A percentile compares a stretch with the other conserved stretches of the same genome.
Evolutionary conservation across 53 echinoderm and acorn worm species (phyloP).

Genomic region (Arbacia lixula): DNA sequence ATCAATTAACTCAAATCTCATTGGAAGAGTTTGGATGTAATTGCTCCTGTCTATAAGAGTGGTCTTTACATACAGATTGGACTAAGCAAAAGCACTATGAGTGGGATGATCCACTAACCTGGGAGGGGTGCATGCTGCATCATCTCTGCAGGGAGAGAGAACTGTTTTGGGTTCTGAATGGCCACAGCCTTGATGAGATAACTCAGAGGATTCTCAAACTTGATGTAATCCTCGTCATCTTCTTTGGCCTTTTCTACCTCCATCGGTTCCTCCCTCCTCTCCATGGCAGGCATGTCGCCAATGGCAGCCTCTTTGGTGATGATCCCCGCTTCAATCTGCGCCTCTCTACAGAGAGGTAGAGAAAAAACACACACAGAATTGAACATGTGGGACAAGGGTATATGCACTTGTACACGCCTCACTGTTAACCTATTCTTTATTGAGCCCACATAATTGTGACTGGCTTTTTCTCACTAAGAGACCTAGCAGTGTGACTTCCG

Average conservation of each 20-base stretch:
- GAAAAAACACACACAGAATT: neutral
- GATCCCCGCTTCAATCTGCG: constrained; percentile 75
- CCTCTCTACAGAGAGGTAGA: constrained; percentile 66
- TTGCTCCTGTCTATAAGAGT: too few relatives aligned
- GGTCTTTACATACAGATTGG: too few relatives aligned
- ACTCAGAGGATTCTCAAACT: constrained; percentile 76
- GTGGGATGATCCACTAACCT: constrained; percentile 76
- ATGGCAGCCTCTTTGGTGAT: constrained; percentile 22
- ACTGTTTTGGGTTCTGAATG: constrained; percentile 93
- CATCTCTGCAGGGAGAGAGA: constrained; percentile 80
- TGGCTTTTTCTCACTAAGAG: too few relatives aligned
- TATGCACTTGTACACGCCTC: too few relatives aligned
- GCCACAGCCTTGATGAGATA: constrained; percentile 92
- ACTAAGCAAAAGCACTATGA: too few relatives aligned
- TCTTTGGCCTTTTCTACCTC: constrained; percentile 33
- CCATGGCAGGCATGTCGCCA: too few relatives aligned
- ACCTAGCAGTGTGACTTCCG: too few relatives aligned
- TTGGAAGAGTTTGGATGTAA: neutral
- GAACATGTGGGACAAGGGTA: too few relatives aligned
- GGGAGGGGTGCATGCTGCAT: constrained; percentile 92
- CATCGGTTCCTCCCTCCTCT: constrained; percentile 35
- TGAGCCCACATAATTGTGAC: too few relatives aligned
- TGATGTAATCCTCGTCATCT: constrained; percentile 37
- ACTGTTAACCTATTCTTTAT: too few relatives aligned
- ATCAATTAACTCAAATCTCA: neutral